Evolutionary conservation across 1,140 invertebrate genomes (phyloP).

Genomic region (Cydia pomonella): DNA sequence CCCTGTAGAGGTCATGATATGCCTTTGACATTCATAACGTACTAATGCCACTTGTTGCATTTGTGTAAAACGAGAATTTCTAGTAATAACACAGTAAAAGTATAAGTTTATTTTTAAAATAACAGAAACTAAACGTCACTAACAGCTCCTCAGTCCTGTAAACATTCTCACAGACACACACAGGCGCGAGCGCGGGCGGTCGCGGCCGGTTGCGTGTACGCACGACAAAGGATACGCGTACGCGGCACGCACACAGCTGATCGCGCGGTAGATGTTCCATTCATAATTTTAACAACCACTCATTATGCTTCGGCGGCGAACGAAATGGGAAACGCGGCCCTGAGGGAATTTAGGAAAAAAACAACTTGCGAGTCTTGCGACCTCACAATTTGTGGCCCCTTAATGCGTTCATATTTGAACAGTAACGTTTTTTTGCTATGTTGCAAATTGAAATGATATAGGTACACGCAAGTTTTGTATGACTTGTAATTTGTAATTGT

Average conservation of each 20-base stretch:
- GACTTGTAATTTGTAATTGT: too few relatives aligned
- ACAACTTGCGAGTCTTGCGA: constrained; percentile 37
- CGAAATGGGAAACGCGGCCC: constrained; percentile 47
- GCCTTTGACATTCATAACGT: constrained; percentile 40
- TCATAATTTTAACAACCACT: constrained; percentile 74
- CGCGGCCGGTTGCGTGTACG: constrained; percentile 33
- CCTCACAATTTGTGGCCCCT: constrained; percentile 45
- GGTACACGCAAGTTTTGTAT: too few relatives aligned
- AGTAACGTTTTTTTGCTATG: background rate
- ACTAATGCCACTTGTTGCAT: constrained; percentile 6
- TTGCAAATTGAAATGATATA: background rate
- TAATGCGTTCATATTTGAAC: constrained; percentile 35
- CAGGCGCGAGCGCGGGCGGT: constrained; percentile 30
- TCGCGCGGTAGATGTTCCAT: constrained; percentile 61
- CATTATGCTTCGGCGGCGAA: constrained; percentile 55
- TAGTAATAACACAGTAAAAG: constrained; percentile 2
- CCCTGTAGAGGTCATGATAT: background rate
- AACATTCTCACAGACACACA: constrained; percentile 31
- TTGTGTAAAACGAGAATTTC: constrained; percentile 4
- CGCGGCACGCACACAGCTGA: constrained; percentile 48
- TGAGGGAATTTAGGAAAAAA: constrained; percentile 48
- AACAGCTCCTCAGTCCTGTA: constrained; percentile 16
- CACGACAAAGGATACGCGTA: constrained; percentile 36
- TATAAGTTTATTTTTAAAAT: constrained; percentile 21
- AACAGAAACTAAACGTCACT: constrained; percentile 24